Conservation (phyloP, 2,888 invertebrate genomes). For the Napeogenes inachia region DNA sequence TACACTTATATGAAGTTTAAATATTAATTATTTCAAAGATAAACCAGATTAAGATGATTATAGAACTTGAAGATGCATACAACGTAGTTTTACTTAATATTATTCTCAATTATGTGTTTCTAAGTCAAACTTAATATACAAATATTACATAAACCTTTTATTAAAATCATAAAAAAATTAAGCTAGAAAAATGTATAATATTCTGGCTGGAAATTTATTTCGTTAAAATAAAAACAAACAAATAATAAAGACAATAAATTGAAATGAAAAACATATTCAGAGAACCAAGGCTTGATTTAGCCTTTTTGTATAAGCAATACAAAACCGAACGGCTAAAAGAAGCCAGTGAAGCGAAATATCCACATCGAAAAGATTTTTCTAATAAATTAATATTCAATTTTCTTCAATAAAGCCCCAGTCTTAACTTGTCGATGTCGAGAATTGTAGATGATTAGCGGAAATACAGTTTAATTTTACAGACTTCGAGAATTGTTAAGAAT, state of each 20-base stretch:
- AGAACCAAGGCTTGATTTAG: constrained; percentile 17
- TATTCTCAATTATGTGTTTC: no score
- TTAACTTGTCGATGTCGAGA: constrained; percentile 41
- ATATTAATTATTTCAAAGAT: no score
- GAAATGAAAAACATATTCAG: constrained; percentile 11
- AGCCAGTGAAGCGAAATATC: constrained; percentile 36
- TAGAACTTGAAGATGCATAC: no score
- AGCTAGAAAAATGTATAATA: no score
- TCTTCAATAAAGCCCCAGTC: constrained; percentile 31
- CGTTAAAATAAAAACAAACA: background rate
- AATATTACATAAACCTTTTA: no score
- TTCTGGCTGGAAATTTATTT: no score
- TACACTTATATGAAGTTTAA: no score
- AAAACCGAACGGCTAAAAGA: constrained; percentile 29
- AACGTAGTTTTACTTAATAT: no score
- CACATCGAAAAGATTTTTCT: constrained; percentile 39
- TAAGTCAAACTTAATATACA: no score
- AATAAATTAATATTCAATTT: constrained; percentile 49
- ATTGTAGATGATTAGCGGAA: constrained; percentile 37
- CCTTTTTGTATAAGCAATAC: constrained; percentile 32
- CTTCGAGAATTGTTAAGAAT: no score
- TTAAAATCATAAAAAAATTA: no score
- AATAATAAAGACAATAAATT: background rate
- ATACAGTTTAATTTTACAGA: constrained; percentile 6
- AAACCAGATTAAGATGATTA: no score